Evolutionary conservation across 2,888 invertebrate species (phyloP), one percentile per base, ranked within the genome.

Genomic region (Marronus borbonicus): DNA sequence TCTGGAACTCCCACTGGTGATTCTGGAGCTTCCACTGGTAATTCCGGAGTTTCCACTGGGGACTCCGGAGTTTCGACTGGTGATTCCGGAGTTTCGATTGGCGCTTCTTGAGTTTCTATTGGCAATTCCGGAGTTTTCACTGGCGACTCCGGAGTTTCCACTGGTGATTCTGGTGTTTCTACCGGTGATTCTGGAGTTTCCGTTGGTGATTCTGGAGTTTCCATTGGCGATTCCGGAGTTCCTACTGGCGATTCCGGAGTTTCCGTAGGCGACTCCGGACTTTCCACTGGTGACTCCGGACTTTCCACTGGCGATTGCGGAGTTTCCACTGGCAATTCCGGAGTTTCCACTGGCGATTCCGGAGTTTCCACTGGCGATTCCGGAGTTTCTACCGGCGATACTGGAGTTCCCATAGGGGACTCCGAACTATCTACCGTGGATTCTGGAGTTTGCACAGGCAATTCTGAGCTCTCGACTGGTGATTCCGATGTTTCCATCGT

Each of bases 401-500:
- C 64, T 60, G 74, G 28, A 58, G 65, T n/a, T 20, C 62, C 76
- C 12, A 17, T 64, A 1, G 44, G 70, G 5, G 10, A 12, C 17
- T 69, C 72, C 1, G 52, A 50, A 4, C n/a, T 12, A 24, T 68
- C 28, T n/a, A 49, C 44, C 2, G 44, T 7, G 1, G 44, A n/a
- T 60, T 74, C 39, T n/a, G 60, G n/a, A 14, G 36, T 2, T 66
- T 44, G 28, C 66, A 31, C 60, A 10, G 68, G 44, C 20, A 28
- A 49, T 44, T 55, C 76, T 58, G 74, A 24, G 20, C 55, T 44
- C 58, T 69, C 78, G 28, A 49, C 52, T 1, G 62, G 76, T 3
- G 20, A 62, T 76, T 70, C 72, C 8, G 36, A 20, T 20, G 58
- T 55, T 64, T 60, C 31, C 17, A 66, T 24, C 14, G 55, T 24